These are phyloP conservation scores for Zosterops pallidus DNA, from an alignment of 2,113 vertebrate genomes.

Conservation along the genomic window DNA sequence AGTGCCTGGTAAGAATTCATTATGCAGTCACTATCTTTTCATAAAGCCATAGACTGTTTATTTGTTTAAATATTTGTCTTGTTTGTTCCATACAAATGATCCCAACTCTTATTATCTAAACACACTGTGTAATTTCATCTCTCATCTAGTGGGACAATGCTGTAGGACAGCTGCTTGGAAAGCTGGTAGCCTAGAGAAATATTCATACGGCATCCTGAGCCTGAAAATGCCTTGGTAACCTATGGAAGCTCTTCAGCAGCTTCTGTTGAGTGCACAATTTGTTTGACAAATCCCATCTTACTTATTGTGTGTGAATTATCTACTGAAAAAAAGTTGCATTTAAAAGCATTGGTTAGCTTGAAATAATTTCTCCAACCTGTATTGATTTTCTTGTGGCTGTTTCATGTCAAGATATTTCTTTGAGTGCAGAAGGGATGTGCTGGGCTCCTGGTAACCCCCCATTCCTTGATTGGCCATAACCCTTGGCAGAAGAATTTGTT, in stretches of 20 bases:
- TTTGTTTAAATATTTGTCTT: slow-evolving; percentile 37
- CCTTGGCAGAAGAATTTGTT: neutral
- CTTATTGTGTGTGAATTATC: neutral
- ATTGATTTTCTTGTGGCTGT: neutral
- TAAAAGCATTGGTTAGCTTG: neutral
- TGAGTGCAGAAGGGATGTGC: neutral
- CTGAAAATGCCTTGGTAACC: neutral
- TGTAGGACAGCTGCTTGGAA: neutral
- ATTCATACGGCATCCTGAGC: neutral
- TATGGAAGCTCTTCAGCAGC: neutral
- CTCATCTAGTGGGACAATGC: neutral
- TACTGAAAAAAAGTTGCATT: neutral
- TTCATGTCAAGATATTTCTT: neutral
- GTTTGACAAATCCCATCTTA: neutral
- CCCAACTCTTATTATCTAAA: neutral
- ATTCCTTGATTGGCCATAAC: fast-evolving
- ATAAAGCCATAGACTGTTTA: neutral
- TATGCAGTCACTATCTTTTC: neutral
- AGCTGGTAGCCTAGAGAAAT: neutral
- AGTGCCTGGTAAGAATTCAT: neutral
- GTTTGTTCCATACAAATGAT: neutral
- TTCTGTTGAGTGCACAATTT: neutral
- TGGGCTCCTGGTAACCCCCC: neutral
- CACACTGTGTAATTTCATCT: neutral
- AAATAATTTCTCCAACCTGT: neutral